Percentiles rank a stretch among this genome's conserved stretches.
phyloP scores from a whole-genome alignment of 2,113 vertebrate genomes.

The Nibea coibor region DNA sequence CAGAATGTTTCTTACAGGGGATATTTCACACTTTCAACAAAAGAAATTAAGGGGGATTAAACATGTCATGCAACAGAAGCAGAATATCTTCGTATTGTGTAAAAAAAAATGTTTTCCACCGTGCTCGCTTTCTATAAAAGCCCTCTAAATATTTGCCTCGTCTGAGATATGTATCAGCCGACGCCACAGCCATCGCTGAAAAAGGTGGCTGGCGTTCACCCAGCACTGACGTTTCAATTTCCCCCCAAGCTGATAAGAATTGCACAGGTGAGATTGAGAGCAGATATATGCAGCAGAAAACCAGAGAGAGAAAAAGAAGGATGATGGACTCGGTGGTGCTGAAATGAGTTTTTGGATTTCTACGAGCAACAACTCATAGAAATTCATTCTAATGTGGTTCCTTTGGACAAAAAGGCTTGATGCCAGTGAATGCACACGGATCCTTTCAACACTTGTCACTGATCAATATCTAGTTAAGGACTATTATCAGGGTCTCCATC shows the following conservation, averaged over 20 bases:
- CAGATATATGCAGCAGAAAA: constrained; percentile 67
- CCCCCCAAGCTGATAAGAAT: constrained; percentile 67
- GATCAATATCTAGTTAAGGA: constrained; percentile 43
- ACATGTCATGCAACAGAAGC: constrained; percentile 57
- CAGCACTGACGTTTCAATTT: constrained; percentile 67
- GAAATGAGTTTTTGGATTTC: constrained; percentile 71
- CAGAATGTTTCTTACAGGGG: constrained; percentile 15
- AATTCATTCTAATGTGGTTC: constrained; percentile 50
- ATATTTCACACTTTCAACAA: constrained; percentile 39
- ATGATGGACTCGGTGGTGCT: constrained; percentile 61
- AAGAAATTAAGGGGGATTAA: constrained; percentile 17
- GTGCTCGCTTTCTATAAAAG: constrained; percentile 30
- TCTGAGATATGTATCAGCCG: constrained; percentile 61
- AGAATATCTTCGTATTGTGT: background rate
- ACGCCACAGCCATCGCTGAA: constrained; percentile 43
- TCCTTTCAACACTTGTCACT: constrained; percentile 42
- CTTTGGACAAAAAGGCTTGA: constrained; percentile 25
- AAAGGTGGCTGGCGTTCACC: constrained; percentile 52
- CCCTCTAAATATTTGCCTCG: constrained; percentile 49
- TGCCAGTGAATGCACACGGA: constrained; percentile 74
- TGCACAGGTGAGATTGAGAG: constrained; percentile 65
- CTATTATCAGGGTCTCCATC: constrained; percentile 1
- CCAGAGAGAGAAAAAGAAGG: constrained; percentile 57
- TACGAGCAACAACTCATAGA: constrained; percentile 66
- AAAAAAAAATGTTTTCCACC: constrained; percentile 1